Conservation (phyloP, 1,140 invertebrate genomes). For the Delia radicum region DNA sequence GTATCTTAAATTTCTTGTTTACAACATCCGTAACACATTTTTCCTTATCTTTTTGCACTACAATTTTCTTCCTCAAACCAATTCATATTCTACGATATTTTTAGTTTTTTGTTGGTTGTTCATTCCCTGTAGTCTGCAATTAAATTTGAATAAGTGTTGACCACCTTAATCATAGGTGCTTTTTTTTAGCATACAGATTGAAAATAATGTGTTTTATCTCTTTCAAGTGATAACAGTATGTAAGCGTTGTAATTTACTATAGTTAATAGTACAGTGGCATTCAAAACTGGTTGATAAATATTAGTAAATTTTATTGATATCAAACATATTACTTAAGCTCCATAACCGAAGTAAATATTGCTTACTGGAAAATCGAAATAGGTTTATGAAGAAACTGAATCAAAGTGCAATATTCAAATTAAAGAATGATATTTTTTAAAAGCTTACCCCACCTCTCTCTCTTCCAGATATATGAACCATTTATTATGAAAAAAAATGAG, state of each 20-base stretch:
- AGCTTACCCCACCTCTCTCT: no score
- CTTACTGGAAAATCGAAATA: no score
- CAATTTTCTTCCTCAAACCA: background rate
- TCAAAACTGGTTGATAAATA: no score
- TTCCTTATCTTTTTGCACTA: background rate
- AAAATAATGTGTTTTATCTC: slow-evolving; percentile 15
- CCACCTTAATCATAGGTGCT: background rate
- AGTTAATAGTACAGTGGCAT: background rate
- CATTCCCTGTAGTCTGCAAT: background rate
- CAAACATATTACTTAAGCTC: no score
- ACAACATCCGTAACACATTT: slow-evolving; percentile 38
- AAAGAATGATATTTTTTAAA: no score
- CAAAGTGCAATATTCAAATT: no score
- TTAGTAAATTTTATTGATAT: no score
- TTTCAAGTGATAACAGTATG: background rate
- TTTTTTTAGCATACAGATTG: background rate
- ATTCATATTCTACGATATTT: background rate
- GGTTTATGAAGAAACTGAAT: no score
- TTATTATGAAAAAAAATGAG: no score
- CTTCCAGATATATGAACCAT: no score
- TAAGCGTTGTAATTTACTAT: slow-evolving; percentile 7
- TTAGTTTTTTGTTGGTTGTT: background rate
- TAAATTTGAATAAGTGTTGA: background rate
- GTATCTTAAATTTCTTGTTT: slow-evolving; percentile 29
- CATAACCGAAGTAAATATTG: no score